Percentiles rank a stretch among this genome's conserved stretches.
Evolutionary conservation across 1,140 invertebrate genomes (phyloP).

Genomic region (Idris sp.): DNA sequence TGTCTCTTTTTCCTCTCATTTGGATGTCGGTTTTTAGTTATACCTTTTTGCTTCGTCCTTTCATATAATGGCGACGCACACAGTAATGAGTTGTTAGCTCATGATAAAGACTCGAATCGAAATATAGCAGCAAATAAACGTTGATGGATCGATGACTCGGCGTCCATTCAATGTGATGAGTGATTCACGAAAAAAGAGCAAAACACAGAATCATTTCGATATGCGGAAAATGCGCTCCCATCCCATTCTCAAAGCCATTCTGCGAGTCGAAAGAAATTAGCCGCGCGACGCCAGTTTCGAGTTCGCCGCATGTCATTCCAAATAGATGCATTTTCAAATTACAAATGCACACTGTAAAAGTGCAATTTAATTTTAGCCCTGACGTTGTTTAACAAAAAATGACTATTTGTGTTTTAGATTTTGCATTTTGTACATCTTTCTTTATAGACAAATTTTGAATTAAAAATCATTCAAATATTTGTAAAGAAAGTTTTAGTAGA

Average conservation of each 20-base stretch:
- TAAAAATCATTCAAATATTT: too few relatives aligned
- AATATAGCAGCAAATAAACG: slow-evolving; percentile 55
- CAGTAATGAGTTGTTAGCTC: slow-evolving; percentile 56
- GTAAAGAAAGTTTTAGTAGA: too few relatives aligned
- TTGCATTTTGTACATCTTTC: too few relatives aligned
- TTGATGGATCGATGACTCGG: slow-evolving; percentile 60
- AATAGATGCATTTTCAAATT: slow-evolving; percentile 59
- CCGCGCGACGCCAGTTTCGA: slow-evolving; percentile 49
- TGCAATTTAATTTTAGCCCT: slow-evolving; percentile 15
- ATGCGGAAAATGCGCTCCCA: slow-evolving; percentile 48
- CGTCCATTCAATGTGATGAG: slow-evolving; percentile 60
- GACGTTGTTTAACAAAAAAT: too few relatives aligned
- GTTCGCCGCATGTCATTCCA: slow-evolving; percentile 52
- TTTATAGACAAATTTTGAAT: too few relatives aligned
- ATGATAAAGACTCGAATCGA: slow-evolving; percentile 57
- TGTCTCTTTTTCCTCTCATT: slow-evolving; percentile 8
- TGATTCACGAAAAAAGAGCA: slow-evolving; percentile 63
- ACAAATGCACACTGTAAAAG: slow-evolving; percentile 17
- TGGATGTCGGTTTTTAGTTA: slow-evolving; percentile 33
- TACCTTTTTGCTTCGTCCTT: slow-evolving; percentile 26
- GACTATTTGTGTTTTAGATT: too few relatives aligned
- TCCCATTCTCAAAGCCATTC: slow-evolving; percentile 12
- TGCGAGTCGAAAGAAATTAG: slow-evolving; percentile 55
- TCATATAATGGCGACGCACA: slow-evolving; percentile 43
- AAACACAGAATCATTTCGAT: slow-evolving; percentile 60